Evolutionary conservation across 2,113 vertebrate genomes (phyloP), one percentile per base, ranked within the genome.

Genomic region (Apteryx owenii): DNA sequence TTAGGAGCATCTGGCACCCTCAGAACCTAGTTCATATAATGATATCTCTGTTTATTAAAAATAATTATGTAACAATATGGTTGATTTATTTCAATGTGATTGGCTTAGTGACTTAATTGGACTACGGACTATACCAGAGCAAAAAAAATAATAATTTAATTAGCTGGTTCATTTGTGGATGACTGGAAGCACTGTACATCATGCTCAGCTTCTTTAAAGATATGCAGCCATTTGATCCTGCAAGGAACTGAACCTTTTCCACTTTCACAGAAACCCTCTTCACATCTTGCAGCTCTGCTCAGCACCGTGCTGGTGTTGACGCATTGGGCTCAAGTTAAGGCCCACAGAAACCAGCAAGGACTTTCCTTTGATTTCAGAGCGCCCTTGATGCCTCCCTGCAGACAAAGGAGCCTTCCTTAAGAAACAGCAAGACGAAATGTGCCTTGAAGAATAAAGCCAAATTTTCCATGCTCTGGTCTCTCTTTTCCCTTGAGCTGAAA

Each of bases 1-100:
- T 97, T 95, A 95, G 96, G 89, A 98, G 97, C 98, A 98, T 98
- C 98, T 98, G 98, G 98, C 91, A 98, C 97, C 95, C 96, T 97
- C 96, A 97, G 76, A 97, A 98, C 94, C 89, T 87, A 92, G 96
- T 97, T 97, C 95, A 87, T 94, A 89, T 98, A 97, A 98, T 96
- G 97, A 96, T 96, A 98, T 97, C 85, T 98, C 93, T 97, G 95
- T 98, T 98, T 98, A 97, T 98, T 98, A 97, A 95, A 97, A 97
- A 96, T 95, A 98, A 97, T 98, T 98, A 97, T 98, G 95, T 98
- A 97, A 98, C 96, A 98, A 92, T 96, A 96, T 96, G 97, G 88
- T 97, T 98, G 97, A 98, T 98, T 98, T 98, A 98, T 96, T 98
- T 97, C 94, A 94, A 97, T 97, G 92, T 97, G 97, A 98, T 97